Evolutionary conservation across 2,888 invertebrate genomes (phyloP), one percentile per base, ranked within the genome.

Genomic region (Druceiella hillmani): DNA sequence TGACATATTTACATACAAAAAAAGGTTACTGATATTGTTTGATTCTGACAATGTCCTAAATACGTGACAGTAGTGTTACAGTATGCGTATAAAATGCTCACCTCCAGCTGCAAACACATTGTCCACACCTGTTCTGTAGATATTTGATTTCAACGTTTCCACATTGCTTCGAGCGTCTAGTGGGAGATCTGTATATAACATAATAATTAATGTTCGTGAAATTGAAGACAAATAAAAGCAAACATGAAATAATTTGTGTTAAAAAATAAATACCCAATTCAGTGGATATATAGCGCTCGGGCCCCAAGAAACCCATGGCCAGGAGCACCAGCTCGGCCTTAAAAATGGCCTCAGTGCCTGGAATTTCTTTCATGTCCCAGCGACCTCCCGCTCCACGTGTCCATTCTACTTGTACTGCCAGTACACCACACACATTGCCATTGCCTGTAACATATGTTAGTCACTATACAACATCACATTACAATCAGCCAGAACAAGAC

Each of bases 271-370:
- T 31, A 68, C 70, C 75, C 3, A 79, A 63, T 59, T 98, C 89
- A 50, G 81, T 79, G 32, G 92, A 83, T 36, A 98, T 82, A 43
- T 85, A 81, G 56, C 89, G 77, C 69, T 98, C 97, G 1, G 97
- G 97, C 0, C 97, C 97, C 43, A 95, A 71, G 76, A 99, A 99
- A 53, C 99, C 99, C 98, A 99, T 98, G 3, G 99, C 99, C 33
- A 99, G 75, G 45, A 99, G 74, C 38, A 97, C 90, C 45, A 99
- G 74, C 60, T 99, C 93, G 36, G 91, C 89, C 50, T 84, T 79
- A 68, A 79, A 91, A 16, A 84, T 72, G 58, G 80, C 80, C 58
- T 87, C 85, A 1, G 85, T 79, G 46, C 86, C 90, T 34, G 81
- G 74, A 29, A 88, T 64, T 70, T 97, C 91, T 41, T 79, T 74